Evolutionary conservation across 2,888 invertebrate genomes (phyloP).

Genomic region (Salpingus planirostris): DNA sequence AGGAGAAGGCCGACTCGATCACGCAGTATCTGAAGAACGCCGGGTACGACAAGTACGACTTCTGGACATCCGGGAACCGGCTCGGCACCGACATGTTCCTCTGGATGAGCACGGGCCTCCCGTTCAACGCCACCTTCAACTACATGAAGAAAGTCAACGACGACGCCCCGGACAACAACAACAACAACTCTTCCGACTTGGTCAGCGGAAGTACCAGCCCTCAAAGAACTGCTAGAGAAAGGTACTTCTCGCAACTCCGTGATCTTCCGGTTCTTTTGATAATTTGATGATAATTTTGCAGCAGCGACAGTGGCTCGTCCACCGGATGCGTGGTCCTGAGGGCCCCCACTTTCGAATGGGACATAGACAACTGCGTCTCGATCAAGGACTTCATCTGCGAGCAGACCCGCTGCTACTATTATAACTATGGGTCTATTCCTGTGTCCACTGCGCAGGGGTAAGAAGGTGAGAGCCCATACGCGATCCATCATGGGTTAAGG

Average conservation of each 20-base stretch:
- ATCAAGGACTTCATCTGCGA: conserved; percentile 85
- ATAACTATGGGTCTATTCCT: conserved; percentile 84
- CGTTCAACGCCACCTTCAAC: conserved; percentile 83
- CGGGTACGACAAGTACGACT: conserved; percentile 76
- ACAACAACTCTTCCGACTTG: conserved; percentile 39
- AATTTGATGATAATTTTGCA: conserved; percentile 3
- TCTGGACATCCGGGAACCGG: conserved; percentile 84
- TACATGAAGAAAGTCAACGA: conserved; percentile 57
- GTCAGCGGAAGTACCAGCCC: conserved; percentile 69
- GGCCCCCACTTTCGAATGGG: conserved; percentile 72
- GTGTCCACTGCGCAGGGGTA: conserved; percentile 88
- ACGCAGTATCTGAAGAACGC: conserved; percentile 74
- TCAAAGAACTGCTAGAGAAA: conserved; percentile 68
- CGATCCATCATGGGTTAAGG: conserved; percentile 30
- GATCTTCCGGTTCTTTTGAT: conserved; percentile 1
- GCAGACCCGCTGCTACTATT: conserved; percentile 83
- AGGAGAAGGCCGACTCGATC: conserved; percentile 79
- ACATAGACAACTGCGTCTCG: conserved; percentile 71
- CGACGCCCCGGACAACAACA: conserved; percentile 19
- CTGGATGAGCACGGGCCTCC: conserved; percentile 84
- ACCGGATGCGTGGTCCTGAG: conserved; percentile 71
- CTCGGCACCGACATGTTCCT: conserved; percentile 79
- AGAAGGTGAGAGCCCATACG: conserved; percentile 59
- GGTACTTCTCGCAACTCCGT: conserved; percentile 40
- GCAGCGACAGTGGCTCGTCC: conserved; percentile 51